Conservation (phyloP, 2,797 vertebrate species). For the Echeneis naucrates region DNA sequence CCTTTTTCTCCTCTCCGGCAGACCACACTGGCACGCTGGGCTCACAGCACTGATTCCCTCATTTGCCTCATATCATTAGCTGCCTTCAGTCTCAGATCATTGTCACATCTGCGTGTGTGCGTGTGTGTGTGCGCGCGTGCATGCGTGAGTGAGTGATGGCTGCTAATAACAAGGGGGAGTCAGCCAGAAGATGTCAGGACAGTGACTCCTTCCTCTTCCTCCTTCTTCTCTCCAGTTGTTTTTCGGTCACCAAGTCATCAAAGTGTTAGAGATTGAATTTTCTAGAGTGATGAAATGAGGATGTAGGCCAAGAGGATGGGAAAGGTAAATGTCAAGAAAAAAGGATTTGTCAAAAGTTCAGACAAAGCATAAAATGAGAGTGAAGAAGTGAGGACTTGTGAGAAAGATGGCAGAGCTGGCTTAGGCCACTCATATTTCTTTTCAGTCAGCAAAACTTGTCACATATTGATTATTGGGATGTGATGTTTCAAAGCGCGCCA, state of each 20-base stretch:
- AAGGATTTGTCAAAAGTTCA: conserved; percentile 33
- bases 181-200: conserved; percentile 52
- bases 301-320: conserved; percentile 4
- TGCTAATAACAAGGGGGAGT: conserved; percentile 50
- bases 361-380: conserved; percentile 30
- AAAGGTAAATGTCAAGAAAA: conserved; percentile 39
- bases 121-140: not conserved
- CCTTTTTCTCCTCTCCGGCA: conserved; percentile 26
- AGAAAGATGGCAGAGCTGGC: conserved; percentile 5
- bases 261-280: conserved; percentile 18
- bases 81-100: conserved; percentile 53
- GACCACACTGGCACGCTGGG: conserved; percentile 27
- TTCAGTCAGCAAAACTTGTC: conserved; percentile 69
- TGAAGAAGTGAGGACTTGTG: conserved; percentile 3
- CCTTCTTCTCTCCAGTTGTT: conserved; percentile 35
- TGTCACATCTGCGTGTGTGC: conserved; percentile 35
- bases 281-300: conserved; percentile 35
- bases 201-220: conserved; percentile 20
- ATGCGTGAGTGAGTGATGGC: conserved; percentile 34
- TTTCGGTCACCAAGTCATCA: conserved; percentile 43
- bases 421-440: conserved; percentile 50
- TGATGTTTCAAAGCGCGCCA: conserved; percentile 48
- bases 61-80: conserved; percentile 54
- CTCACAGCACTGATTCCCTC: conserved; percentile 38
- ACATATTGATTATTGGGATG: conserved; percentile 72